Percentiles rank a stretch among this genome's conserved stretches.
Conservation (phyloP, 2,888 invertebrate species). For the Dorcus hopei region DNA sequence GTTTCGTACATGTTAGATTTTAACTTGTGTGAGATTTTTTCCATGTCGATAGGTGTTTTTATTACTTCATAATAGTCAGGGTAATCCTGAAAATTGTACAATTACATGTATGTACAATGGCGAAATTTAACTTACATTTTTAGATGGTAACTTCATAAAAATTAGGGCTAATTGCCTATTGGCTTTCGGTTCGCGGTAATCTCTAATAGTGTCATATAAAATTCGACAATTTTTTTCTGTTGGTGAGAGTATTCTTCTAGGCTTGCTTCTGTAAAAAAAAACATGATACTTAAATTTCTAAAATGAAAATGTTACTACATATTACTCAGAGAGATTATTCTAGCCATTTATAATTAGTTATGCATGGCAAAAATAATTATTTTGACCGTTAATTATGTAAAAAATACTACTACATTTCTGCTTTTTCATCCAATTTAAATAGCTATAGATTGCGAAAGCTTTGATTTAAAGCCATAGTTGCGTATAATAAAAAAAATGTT, state of each 20-base stretch:
- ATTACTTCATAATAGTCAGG: constrained; percentile 98
- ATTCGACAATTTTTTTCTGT: constrained; percentile 78
- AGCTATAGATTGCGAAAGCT: no score
- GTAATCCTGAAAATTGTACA: constrained; percentile 63
- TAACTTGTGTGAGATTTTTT: constrained; percentile 83
- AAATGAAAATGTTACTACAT: background rate
- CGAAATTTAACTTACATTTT: constrained; percentile 56
- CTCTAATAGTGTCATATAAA: constrained; percentile 84
- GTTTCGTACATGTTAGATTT: constrained; percentile 73
- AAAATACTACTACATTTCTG: no score
- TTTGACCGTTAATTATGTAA: no score
- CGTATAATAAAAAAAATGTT: no score
- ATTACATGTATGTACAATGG: background rate
- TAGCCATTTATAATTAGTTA: no score
- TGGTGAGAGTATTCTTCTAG: constrained; percentile 54
- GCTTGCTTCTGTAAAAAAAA: constrained; percentile 41
- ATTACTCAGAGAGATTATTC: no score
- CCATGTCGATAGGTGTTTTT: constrained; percentile 94
- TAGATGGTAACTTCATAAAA: constrained; percentile 92
- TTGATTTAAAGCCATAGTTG: no score
- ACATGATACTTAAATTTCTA: constrained; percentile 1
- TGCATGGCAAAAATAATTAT: no score
- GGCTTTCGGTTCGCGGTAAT: constrained; percentile 80
- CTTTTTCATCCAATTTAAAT: no score
- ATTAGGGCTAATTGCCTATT: constrained; percentile 88